phyloP scores from a whole-genome alignment of 2,797 vertebrate species.

The Odontamblyopus rebecca region DNA sequence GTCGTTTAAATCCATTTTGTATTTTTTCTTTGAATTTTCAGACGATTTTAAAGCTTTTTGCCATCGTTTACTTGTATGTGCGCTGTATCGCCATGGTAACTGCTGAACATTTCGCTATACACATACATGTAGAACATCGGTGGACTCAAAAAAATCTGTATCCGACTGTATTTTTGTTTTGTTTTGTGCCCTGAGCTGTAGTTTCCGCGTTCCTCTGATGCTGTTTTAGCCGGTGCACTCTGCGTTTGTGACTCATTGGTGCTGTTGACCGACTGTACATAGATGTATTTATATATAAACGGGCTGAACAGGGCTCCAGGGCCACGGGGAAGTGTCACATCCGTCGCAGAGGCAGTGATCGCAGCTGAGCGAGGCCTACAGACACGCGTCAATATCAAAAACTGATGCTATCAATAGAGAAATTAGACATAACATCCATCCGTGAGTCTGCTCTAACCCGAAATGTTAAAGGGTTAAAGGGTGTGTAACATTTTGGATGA shows the following conservation, averaged over 20 bases:
- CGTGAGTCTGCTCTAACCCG: too few relatives aligned
- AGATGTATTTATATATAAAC: neutral
- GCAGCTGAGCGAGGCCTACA: conserved; percentile 7
- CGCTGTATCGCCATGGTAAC: too few relatives aligned
- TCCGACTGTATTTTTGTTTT: neutral
- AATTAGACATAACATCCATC: neutral
- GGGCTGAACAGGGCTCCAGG: conserved; percentile 23
- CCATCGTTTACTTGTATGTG: too few relatives aligned
- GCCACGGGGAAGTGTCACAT: conserved; percentile 45
- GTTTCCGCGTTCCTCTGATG: conserved; percentile 5
- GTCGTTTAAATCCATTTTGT: too few relatives aligned
- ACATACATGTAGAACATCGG: too few relatives aligned
- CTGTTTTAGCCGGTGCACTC: neutral
- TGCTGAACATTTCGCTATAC: too few relatives aligned
- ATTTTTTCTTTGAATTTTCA: too few relatives aligned
- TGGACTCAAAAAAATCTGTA: too few relatives aligned
- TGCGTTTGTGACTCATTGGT: conserved; percentile 22
- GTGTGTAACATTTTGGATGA: too few relatives aligned
- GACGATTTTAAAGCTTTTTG: too few relatives aligned
- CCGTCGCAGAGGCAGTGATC: conserved; percentile 30
- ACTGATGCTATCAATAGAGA: neutral
- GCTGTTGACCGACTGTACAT: conserved; percentile 24
- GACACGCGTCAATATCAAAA: conserved; percentile 39
- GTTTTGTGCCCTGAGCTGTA: neutral
- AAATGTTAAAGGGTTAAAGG: too few relatives aligned